phyloP scores from a whole-genome alignment of 2,888 invertebrate species.

The Thyatira batis region DNA sequence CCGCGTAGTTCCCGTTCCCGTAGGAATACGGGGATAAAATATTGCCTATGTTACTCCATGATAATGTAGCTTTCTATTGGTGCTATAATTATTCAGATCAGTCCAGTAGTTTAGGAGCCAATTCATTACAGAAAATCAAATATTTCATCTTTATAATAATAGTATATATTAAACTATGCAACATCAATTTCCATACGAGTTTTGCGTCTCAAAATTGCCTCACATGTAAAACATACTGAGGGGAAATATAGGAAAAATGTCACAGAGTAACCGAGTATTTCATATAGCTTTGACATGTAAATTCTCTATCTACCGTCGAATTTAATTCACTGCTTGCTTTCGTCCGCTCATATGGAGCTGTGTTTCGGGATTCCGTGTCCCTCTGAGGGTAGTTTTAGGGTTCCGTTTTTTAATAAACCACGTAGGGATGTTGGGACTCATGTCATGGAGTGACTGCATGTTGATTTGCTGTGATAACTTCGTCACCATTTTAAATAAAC shows the following conservation, averaged over 20 bases:
- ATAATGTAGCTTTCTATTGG: too few relatives aligned
- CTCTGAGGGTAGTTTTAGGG: background rate
- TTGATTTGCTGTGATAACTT: background rate
- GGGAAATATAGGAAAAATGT: constrained; percentile 20
- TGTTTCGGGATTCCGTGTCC: background rate
- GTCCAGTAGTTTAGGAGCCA: too few relatives aligned
- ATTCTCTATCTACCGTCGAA: constrained; percentile 34
- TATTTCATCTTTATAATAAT: too few relatives aligned
- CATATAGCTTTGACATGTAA: constrained; percentile 36
- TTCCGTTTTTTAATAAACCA: background rate
- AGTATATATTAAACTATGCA: too few relatives aligned
- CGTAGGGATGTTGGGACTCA: too few relatives aligned
- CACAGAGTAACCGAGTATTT: constrained; percentile 19
- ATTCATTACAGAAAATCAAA: too few relatives aligned
- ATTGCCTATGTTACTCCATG: too few relatives aligned
- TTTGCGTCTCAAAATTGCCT: background rate
- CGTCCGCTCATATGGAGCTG: background rate
- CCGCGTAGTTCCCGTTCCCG: too few relatives aligned
- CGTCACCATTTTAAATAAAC: too few relatives aligned
- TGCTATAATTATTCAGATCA: too few relatives aligned
- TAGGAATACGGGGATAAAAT: too few relatives aligned
- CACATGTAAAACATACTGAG: constrained; percentile 5
- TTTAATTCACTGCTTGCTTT: constrained; percentile 24
- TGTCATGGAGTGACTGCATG: too few relatives aligned
- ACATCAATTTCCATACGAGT: background rate